phyloP scores from a whole-genome alignment of 2,888 invertebrate species.

The Subacronicta megacephala region DNA sequence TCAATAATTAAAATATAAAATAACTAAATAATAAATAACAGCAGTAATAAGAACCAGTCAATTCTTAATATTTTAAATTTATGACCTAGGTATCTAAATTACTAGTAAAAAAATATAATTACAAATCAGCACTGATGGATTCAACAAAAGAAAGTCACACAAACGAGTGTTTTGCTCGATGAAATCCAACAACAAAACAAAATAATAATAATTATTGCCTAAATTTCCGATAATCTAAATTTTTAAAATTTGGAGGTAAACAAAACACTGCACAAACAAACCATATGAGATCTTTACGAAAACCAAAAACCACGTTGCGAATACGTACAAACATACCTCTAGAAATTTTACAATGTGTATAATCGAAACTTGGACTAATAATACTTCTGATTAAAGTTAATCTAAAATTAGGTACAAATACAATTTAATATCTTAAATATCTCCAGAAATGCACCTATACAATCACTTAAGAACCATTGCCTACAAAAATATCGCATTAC shows the following conservation, averaged over 20 bases:
- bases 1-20: constrained; percentile 57
- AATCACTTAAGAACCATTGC: constrained; percentile 41
- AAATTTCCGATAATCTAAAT: constrained; percentile 62
- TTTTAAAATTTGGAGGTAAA: constrained; percentile 88
- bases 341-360: constrained; percentile 71
- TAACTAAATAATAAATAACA: constrained; percentile 88
- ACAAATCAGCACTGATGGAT: constrained; percentile 68
- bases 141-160: constrained; percentile 60
- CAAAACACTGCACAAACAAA: constrained; percentile 90
- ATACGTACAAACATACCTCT: constrained; percentile 84
- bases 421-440: constrained; percentile 45
- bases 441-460: constrained; percentile 56
- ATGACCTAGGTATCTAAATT: constrained; percentile 43
- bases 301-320: constrained; percentile 86
- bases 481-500: constrained; percentile 27
- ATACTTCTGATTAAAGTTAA: constrained; percentile 78
- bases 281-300: constrained; percentile 89
- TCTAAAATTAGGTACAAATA: constrained; percentile 59
- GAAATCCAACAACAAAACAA: constrained; percentile 71
- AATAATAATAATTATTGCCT: constrained; percentile 62
- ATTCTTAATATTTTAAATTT: constrained; percentile 62
- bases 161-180: constrained; percentile 64
- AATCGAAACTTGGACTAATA: constrained; percentile 77
- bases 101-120: constrained; percentile 50
- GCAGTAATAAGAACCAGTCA: constrained; percentile 79